Percentiles rank a stretch among this genome's conserved stretches.
Conservation (phyloP, 2,888 invertebrate genomes). For the Labia minor region DNA sequence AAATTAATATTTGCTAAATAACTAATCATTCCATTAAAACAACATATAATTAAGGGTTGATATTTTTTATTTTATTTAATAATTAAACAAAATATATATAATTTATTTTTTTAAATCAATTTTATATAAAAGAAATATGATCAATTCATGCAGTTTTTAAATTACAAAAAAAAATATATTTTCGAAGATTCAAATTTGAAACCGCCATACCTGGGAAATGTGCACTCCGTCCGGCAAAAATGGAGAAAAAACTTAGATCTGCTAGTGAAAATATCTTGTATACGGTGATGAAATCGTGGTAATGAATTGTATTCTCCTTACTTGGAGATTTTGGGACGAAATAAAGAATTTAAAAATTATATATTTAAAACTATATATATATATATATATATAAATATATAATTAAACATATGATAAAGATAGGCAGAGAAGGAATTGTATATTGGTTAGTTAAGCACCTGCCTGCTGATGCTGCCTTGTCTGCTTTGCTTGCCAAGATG, state of each 20-base stretch:
- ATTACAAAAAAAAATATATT: neutral
- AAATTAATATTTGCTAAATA: no score
- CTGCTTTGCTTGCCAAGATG: neutral
- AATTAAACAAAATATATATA: no score
- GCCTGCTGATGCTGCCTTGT: neutral
- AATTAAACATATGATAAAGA: neutral
- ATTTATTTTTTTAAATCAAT: no score
- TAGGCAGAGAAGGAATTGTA: neutral
- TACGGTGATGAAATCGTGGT: neutral
- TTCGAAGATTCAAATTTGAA: neutral
- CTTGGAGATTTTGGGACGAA: no score
- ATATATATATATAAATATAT: no score
- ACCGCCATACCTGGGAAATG: constrained; percentile 13
- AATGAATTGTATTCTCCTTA: neutral
- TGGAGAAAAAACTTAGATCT: neutral
- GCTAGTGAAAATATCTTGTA: neutral
- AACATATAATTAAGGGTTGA: no score
- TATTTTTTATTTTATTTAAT: neutral
- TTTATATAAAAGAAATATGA: no score
- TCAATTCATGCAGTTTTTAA: no score
- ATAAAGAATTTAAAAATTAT: no score
- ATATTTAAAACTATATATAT: no score
- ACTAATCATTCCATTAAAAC: no score
- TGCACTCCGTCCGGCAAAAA: neutral
- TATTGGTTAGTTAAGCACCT: neutral